Conservation (phyloP, 2,888 invertebrate genomes). For the Flexamia atlantica region DNA sequence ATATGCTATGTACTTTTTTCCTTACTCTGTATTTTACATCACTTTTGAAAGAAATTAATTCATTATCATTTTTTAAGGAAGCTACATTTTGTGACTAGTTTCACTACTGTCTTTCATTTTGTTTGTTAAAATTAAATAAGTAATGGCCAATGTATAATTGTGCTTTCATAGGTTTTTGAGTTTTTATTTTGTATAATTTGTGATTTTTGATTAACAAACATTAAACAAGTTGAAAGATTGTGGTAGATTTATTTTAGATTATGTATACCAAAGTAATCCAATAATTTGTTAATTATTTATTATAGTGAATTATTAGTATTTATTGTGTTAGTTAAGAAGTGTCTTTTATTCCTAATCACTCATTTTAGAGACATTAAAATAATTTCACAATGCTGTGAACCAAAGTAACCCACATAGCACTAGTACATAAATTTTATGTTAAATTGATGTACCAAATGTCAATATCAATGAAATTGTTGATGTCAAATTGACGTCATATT, state of each 20-base stretch:
- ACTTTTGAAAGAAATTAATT: too few species aligned
- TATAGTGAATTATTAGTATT: constrained; percentile 51
- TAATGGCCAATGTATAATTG: neutral
- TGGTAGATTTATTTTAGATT: constrained; percentile 52
- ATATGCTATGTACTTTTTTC: too few species aligned
- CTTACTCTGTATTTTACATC: too few species aligned
- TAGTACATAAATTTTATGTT: too few species aligned
- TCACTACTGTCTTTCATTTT: too few species aligned
- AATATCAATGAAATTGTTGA: too few species aligned
- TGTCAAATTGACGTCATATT: too few species aligned
- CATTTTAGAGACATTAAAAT: neutral
- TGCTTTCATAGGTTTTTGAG: neutral
- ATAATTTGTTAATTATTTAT: constrained; percentile 53
- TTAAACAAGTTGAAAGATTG: constrained; percentile 3
- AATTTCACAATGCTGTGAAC: constrained; percentile 20
- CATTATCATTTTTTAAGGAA: too few species aligned
- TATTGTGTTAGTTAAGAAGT: constrained; percentile 24
- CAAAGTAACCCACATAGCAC: too few species aligned
- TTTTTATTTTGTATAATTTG: constrained; percentile 4
- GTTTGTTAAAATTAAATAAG: too few species aligned
- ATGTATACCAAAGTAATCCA: constrained; percentile 53
- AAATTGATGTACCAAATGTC: too few species aligned
- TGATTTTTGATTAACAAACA: constrained; percentile 4
- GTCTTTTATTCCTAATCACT: neutral
- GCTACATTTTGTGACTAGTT: too few species aligned